Base-by-base conservation (phyloP, 2,888 invertebrate species). In the Phragmatobia fuliginosa region DNA sequence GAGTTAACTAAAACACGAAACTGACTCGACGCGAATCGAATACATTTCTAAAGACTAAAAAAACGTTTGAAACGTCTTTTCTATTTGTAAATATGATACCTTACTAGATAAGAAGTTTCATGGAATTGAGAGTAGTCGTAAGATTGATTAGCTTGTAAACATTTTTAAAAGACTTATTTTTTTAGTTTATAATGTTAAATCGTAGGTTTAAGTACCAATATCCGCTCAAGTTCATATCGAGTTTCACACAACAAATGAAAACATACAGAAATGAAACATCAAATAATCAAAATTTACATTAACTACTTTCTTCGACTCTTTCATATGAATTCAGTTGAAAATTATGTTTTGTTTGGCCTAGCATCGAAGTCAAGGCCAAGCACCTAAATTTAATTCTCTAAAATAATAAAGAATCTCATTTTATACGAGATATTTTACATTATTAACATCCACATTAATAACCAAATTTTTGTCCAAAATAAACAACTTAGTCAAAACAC, bases 151-250 rank as follows among this genome's bases (percentile, higher is more conserved):
- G 85, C 73, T 75, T 80, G 49, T 90, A 90, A 90, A 85, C 79
- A 87, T 85, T 83, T 87, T 87, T 90, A 92, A 92, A 94, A 94
- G 94, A 94, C 94, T 94, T 93, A 92, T 92, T 91, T 86, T 85
- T 86, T 83, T 86, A 85, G 85, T 78, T 81, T 76, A 59, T 81
- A 81, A 80, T 77, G 71, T 80, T 81, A 83, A 83, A 81, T 71
- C 80, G 84, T 86, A 87, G 83, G 77, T 80, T 74, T 85, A 71
- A 81, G 83, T 77, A 83, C 82, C 84, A 86, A 84, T 87, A 83
- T 80, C 72, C 77, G 62, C 69, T 41, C 32, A 31, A 32, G 36
- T 63, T 56, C 62, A 62, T 45, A 63, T 58, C n/a, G 14, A 33
- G 10, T 32, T 60, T 59, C n/a, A 32, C 56, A 21, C 45, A 33